A percentile compares a stretch with the other conserved stretches of the same genome.
Evolutionary conservation across 2,797 vertebrate genomes (phyloP).

Genomic region (Gymnocypris eckloni): DNA sequence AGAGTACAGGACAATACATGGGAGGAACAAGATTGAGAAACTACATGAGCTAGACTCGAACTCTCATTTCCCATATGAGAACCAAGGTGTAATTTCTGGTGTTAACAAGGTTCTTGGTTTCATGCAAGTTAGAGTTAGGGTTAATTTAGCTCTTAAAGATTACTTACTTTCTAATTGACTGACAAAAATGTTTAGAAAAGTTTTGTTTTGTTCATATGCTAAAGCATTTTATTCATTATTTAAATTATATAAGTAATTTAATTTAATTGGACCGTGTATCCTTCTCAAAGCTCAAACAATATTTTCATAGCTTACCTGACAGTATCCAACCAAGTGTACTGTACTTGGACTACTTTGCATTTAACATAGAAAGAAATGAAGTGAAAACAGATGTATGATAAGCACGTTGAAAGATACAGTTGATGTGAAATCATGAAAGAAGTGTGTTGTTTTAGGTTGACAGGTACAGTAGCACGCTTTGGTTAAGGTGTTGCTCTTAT

Average conservation of each 20-base stretch:
- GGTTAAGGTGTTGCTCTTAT: neutral
- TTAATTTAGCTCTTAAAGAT: neutral
- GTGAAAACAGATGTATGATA: neutral
- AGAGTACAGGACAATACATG: neutral
- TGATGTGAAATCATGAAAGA: neutral
- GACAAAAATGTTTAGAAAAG: neutral
- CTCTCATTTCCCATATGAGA: neutral
- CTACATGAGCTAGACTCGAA: neutral
- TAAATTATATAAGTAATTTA: neutral
- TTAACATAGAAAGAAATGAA: neutral
- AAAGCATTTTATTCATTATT: neutral
- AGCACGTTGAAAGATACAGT: neutral
- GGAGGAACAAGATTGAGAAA: neutral
- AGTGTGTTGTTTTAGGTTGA: neutral
- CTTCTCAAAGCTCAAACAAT: neutral
- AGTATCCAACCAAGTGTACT: neutral
- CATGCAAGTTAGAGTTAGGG: neutral
- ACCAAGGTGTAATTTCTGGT: neutral
- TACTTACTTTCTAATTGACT: neutral
- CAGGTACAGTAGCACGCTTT: neutral
- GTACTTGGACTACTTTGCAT: neutral
- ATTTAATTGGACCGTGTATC: neutral
- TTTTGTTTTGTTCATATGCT: neutral
- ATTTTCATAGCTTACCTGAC: neutral
- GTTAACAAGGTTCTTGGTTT: neutral